Percentiles rank a stretch among this genome's conserved stretches.
These are phyloP conservation scores for Oscarella lobularis DNA, from an alignment of 37 sponge, comb jelly and placozoan genomes.

Conservation along the genomic window DNA sequence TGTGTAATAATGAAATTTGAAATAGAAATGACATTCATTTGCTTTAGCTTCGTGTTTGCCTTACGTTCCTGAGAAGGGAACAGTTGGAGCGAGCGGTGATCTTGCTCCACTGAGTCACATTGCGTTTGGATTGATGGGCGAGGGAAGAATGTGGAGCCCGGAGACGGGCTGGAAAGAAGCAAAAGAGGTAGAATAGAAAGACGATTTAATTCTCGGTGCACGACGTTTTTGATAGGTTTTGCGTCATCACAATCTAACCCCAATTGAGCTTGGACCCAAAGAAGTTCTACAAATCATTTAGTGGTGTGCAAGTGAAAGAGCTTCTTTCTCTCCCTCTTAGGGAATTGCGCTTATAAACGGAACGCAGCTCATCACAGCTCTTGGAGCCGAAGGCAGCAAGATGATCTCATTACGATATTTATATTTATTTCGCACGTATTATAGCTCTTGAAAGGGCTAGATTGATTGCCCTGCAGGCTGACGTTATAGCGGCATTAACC, in stretches of 20 bases:
- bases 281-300: slow-evolving; percentile 41
- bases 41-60: slow-evolving; percentile 62
- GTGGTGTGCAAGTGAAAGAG: background rate
- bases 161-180: slow-evolving; percentile 81
- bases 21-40: too few species aligned
- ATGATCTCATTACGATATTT: background rate
- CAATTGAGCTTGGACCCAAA: slow-evolving; percentile 51
- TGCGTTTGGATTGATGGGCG: slow-evolving; percentile 88
- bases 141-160: slow-evolving; percentile 94
- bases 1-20: too few species aligned
- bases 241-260: slow-evolving; percentile 45
- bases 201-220: background rate
- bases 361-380: slow-evolving; percentile 77
- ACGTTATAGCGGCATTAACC: slow-evolving; percentile 70
- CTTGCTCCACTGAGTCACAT: slow-evolving; percentile 90
- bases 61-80: slow-evolving; percentile 80
- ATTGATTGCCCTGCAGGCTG: slow-evolving; percentile 57
- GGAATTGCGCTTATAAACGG: slow-evolving; percentile 92
- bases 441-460: slow-evolving; percentile 48
- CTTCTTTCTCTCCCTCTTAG: slow-evolving; percentile 7
- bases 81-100: slow-evolving; percentile 95
- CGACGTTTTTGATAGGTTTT: background rate
- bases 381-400: slow-evolving; percentile 49
- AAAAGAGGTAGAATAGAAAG: slow-evolving; percentile 20
- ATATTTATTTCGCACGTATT: background rate